Conservation (phyloP, 2,797 vertebrate genomes). For the Phataginus tetradactyla region DNA sequence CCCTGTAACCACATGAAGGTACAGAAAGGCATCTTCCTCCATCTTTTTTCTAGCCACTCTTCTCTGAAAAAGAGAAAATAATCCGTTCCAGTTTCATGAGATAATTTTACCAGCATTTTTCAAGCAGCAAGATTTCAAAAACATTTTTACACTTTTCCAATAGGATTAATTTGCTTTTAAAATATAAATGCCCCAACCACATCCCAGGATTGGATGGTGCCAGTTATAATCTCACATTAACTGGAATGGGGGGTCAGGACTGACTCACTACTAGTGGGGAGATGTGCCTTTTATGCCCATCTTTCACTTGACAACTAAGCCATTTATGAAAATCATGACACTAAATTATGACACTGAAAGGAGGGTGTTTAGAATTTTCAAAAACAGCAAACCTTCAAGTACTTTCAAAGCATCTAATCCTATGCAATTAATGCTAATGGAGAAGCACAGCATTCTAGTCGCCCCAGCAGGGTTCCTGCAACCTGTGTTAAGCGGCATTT, state of each 20-base stretch:
- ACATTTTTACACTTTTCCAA: neutral
- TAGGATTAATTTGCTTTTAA: conserved; percentile 25
- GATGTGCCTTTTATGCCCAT: neutral
- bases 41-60: neutral
- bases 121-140: neutral
- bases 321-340: neutral
- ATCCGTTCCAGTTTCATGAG: neutral
- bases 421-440: neutral
- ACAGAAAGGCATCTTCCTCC: neutral
- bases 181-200: neutral
- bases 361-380: neutral
- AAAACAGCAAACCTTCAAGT: neutral
- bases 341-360: neutral
- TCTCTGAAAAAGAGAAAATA: neutral
- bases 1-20: neutral
- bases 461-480: neutral
- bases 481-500: neutral
- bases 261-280: neutral
- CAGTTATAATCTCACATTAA: neutral
- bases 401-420: neutral
- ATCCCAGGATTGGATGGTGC: neutral
- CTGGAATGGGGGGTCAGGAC: neutral
- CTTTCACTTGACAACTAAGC: neutral
- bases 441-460: neutral
- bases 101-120: neutral